phyloP scores from a whole-genome alignment of 2,888 invertebrate species.

The Mythimna ferrago region DNA sequence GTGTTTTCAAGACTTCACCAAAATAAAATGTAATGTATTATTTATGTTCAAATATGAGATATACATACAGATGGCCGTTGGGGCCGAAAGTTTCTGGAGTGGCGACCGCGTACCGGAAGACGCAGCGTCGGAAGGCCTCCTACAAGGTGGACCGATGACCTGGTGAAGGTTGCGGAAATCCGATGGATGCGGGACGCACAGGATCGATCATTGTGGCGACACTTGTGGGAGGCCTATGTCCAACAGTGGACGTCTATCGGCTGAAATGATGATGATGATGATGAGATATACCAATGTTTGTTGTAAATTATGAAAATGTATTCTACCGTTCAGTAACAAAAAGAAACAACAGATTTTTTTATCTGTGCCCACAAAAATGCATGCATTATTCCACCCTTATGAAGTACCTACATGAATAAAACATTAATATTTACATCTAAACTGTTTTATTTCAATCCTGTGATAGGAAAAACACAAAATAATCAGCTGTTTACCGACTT shows the following conservation, averaged over 20 bases:
- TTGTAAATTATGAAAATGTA: background rate
- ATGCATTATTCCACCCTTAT: background rate
- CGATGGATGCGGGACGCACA: too few relatives aligned
- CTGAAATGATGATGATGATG: too few relatives aligned
- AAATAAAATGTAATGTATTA: background rate
- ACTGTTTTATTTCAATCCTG: conserved; percentile 17
- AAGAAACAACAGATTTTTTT: background rate
- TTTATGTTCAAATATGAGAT: too few relatives aligned
- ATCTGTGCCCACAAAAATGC: background rate
- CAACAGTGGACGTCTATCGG: too few relatives aligned
- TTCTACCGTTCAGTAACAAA: background rate
- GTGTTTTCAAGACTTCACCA: background rate
- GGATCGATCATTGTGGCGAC: too few relatives aligned
- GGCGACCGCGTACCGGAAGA: too few relatives aligned
- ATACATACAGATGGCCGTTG: too few relatives aligned
- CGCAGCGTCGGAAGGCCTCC: too few relatives aligned
- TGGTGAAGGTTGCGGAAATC: too few relatives aligned
- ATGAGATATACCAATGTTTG: background rate
- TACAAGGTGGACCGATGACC: too few relatives aligned
- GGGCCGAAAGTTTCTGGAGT: too few relatives aligned
- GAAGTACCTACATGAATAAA: conserved; percentile 1
- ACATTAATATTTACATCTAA: background rate
- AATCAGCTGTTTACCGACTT: conserved; percentile 20
- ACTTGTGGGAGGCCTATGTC: too few relatives aligned
- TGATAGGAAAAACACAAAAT: conserved; percentile 7